These are phyloP conservation scores for Caranx ignobilis DNA, from an alignment of 2,113 vertebrate species.

Conservation along the genomic window DNA sequence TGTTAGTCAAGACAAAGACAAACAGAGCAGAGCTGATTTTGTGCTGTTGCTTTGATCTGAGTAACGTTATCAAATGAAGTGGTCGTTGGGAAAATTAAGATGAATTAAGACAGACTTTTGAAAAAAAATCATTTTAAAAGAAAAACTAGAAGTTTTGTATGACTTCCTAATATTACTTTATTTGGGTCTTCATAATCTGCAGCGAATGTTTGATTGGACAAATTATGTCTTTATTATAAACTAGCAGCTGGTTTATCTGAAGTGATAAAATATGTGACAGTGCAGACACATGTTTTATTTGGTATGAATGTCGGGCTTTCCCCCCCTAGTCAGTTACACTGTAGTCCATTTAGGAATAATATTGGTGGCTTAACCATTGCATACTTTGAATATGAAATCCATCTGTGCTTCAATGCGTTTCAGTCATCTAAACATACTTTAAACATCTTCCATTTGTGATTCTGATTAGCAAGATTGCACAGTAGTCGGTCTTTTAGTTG, in stretches of 20 bases:
- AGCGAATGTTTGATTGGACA: conserved; percentile 15
- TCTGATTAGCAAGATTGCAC: conserved; percentile 25
- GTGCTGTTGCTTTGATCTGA: background rate
- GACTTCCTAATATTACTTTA: background rate
- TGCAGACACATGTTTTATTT: conserved; percentile 25
- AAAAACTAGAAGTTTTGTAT: conserved; percentile 13
- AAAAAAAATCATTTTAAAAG: background rate
- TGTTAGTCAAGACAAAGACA: conserved; percentile 9
- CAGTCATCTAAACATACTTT: conserved; percentile 30
- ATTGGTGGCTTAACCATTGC: conserved; percentile 16
- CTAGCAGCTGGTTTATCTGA: conserved; percentile 20
- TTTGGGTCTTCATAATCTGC: conserved; percentile 24
- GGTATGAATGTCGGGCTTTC: conserved; percentile 39
- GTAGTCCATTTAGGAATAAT: conserved; percentile 33
- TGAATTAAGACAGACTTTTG: background rate
- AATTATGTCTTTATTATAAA: background rate
- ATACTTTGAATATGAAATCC: conserved; percentile 29
- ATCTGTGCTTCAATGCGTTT: conserved; percentile 38
- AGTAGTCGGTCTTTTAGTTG: conserved; percentile 37
- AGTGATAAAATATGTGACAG: conserved; percentile 23
- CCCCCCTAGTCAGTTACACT: conserved; percentile 9
- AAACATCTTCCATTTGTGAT: conserved; percentile 44
- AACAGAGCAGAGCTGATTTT: background rate
- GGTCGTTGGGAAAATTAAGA: no score
- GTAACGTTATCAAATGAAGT: background rate